Evolutionary conservation across 35 echinoderm and acorn worm species (phyloP).

Genomic region (Amphiura filiformis): DNA sequence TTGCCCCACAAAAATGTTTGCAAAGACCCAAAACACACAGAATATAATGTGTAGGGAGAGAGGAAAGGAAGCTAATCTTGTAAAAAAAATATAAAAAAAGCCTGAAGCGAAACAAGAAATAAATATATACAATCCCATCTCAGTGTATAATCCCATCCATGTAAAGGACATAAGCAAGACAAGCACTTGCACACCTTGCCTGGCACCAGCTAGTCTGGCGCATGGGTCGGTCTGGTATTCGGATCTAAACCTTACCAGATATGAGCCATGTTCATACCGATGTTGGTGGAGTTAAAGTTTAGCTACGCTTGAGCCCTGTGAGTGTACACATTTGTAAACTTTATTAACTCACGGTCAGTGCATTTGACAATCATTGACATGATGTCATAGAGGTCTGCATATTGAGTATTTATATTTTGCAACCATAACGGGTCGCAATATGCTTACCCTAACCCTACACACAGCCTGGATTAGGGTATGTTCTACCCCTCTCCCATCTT

Average conservation of each 20-base stretch:
- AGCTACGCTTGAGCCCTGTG: too few species aligned
- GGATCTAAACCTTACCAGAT: background rate
- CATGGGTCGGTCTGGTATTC: conserved; percentile 13
- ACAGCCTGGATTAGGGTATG: too few species aligned
- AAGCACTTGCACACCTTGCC: conserved; percentile 4
- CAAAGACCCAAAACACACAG: background rate
- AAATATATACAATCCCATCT: background rate
- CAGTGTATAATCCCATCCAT: background rate
- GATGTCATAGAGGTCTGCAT: too few species aligned
- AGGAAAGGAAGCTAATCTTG: background rate
- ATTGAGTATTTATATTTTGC: too few species aligned
- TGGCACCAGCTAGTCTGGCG: background rate
- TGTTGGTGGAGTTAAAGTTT: too few species aligned
- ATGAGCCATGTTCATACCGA: too few species aligned
- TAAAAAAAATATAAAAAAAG: background rate
- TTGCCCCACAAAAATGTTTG: background rate
- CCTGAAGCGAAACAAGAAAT: background rate
- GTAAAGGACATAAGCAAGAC: background rate
- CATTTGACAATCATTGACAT: too few species aligned
- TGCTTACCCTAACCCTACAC: too few species aligned
- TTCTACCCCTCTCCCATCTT: too few species aligned
- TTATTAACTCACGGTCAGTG: too few species aligned
- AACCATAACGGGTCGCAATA: too few species aligned
- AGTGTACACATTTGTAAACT: too few species aligned
- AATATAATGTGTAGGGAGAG: background rate